A percentile compares a stretch with the other conserved stretches of the same genome.
Evolutionary conservation across 2,888 invertebrate species (phyloP).

Genomic region (Sylvicola fuscatus): DNA sequence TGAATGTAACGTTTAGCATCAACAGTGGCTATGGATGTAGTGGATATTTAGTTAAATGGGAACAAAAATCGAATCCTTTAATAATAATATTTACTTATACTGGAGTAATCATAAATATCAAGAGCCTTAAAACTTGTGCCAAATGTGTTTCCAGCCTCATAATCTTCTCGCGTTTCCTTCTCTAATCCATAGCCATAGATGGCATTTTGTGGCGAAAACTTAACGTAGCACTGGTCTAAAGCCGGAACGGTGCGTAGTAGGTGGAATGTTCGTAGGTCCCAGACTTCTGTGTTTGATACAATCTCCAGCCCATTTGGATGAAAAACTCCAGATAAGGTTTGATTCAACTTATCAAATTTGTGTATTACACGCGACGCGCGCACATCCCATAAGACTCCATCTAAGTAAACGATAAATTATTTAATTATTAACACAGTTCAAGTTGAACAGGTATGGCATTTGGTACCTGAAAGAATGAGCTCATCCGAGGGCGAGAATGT

Average conservation of each 20-base stretch:
- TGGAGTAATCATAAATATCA: slow-evolving; percentile 84
- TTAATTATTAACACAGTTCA: neutral
- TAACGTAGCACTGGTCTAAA: slow-evolving; percentile 70
- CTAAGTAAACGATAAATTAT: too few relatives aligned
- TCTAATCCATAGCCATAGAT: slow-evolving; percentile 74
- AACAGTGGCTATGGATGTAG: slow-evolving; percentile 84
- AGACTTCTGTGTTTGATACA: slow-evolving; percentile 95
- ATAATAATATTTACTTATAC: slow-evolving; percentile 43
- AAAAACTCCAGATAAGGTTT: slow-evolving; percentile 84
- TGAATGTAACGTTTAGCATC: slow-evolving; percentile 83
- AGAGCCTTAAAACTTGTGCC: slow-evolving; percentile 89
- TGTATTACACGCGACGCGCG: slow-evolving; percentile 73
- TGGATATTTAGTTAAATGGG: too few relatives aligned
- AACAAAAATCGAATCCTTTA: too few relatives aligned
- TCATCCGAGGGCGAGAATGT: slow-evolving; percentile 90
- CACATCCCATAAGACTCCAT: slow-evolving; percentile 91
- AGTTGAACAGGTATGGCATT: neutral
- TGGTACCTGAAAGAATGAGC: slow-evolving; percentile 57
- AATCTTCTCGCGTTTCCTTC: slow-evolving; percentile 37
- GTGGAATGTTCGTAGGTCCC: slow-evolving; percentile 92
- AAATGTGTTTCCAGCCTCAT: slow-evolving; percentile 50
- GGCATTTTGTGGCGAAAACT: slow-evolving; percentile 71
- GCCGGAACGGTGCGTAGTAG: slow-evolving; percentile 84
- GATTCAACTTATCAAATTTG: slow-evolving; percentile 94
- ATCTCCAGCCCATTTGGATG: slow-evolving; percentile 90